Percentiles rank a stretch among this genome's conserved stretches.
Conservation (phyloP, 30 jellyfish, hydroid and myxozoan species). For the Aurelia sp. region DNA sequence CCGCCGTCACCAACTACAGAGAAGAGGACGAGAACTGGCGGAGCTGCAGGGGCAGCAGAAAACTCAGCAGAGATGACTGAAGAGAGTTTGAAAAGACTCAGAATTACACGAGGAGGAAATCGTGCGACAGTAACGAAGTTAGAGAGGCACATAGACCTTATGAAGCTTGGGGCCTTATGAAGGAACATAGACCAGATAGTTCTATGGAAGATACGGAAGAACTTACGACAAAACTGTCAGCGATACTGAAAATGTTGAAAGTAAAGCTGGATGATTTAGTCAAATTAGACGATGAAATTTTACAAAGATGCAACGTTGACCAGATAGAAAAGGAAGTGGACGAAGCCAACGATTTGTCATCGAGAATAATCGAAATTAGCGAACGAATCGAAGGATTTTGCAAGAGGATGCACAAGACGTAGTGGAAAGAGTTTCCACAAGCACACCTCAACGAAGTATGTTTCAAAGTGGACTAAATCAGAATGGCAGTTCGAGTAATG, state of each 20-base stretch:
- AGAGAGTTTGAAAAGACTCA: constrained; percentile 3
- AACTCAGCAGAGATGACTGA: neutral
- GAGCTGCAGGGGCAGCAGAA: neutral
- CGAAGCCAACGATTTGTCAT: too few species aligned
- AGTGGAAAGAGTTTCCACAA: too few species aligned
- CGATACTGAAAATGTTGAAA: neutral
- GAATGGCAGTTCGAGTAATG: too few species aligned
- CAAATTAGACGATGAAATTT: constrained; percentile 15
- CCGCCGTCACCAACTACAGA: too few species aligned
- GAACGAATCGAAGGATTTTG: too few species aligned
- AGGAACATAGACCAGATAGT: neutral
- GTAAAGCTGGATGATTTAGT: neutral
- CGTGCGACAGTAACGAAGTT: constrained; percentile 11
- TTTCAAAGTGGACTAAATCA: too few species aligned
- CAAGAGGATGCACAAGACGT: too few species aligned
- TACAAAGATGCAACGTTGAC: neutral
- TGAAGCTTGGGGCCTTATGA: neutral
- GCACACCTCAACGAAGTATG: too few species aligned
- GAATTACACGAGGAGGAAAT: constrained; percentile 13
- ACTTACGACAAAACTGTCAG: neutral
- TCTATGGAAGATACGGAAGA: constrained; percentile 5
- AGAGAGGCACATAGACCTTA: neutral
- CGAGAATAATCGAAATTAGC: too few species aligned
- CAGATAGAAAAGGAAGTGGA: constrained; percentile 9
- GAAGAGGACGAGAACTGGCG: neutral